A percentile compares a stretch with the other conserved stretches of the same genome.
phyloP scores from a whole-genome alignment of 2,797 vertebrate genomes.

The Oceanodroma leucorhoa region DNA sequence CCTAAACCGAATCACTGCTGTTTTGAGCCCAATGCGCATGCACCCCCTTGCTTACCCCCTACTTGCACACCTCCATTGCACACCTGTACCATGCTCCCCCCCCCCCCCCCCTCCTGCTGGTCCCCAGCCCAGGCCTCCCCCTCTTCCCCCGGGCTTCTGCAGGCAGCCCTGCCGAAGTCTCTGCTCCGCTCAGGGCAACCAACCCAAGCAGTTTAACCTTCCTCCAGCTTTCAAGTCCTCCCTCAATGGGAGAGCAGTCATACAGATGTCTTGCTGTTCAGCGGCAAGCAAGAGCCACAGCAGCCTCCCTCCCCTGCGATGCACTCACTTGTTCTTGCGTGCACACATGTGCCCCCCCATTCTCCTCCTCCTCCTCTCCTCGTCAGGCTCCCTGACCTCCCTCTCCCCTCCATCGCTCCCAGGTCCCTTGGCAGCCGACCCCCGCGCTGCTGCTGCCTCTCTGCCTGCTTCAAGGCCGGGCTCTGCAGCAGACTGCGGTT shows the following conservation, averaged over 20 bases:
- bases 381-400: accelerated
- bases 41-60: background rate
- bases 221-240: background rate
- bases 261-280: background rate
- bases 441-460: background rate
- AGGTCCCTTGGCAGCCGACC: background rate
- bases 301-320: background rate
- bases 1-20: background rate
- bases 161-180: background rate
- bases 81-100: background rate
- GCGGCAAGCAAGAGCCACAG: background rate
- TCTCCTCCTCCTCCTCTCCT: background rate
- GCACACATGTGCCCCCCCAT: accelerated
- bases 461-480: background rate
- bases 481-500: background rate
- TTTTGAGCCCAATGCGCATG: accelerated
- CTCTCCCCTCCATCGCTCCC: background rate
- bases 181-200: accelerated
- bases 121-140: background rate
- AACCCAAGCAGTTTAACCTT: background rate
- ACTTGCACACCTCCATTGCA: background rate
- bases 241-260: background rate
- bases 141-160: background rate
- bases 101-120: background rate
- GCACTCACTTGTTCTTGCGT: background rate